These are phyloP conservation scores for Eulemur rubriventer DNA, from an alignment of 2,797 vertebrate genomes.

Conservation along the genomic window DNA sequence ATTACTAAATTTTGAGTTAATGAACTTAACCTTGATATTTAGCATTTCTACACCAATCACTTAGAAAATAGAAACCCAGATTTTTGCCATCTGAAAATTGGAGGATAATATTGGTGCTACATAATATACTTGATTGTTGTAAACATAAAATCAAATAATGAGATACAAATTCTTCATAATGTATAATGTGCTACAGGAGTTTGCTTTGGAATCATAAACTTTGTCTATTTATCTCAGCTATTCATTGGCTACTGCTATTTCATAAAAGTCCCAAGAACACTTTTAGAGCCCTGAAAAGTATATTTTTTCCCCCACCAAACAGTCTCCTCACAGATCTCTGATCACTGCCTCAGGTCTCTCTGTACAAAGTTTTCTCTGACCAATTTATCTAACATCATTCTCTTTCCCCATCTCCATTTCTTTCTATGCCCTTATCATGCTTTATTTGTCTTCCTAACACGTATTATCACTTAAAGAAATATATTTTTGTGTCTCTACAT, in stretches of 20 bases:
- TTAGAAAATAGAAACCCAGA: background rate
- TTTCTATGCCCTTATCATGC: background rate
- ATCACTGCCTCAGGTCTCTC: background rate
- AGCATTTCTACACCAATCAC: background rate
- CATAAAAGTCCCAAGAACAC: background rate
- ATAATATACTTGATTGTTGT: background rate
- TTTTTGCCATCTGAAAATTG: background rate
- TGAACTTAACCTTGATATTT: background rate
- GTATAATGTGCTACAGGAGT: background rate
- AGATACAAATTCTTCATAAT: background rate
- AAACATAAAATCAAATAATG: background rate
- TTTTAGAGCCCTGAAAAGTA: background rate
- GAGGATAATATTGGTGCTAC: background rate
- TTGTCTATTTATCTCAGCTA: background rate
- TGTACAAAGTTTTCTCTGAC: background rate
- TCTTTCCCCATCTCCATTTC: background rate
- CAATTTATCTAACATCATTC: background rate
- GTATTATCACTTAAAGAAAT: background rate
- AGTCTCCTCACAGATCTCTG: background rate
- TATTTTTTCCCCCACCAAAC: background rate
- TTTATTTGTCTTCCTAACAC: background rate
- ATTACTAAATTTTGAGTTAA: background rate
- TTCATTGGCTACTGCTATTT: background rate
- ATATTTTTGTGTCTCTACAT: background rate
- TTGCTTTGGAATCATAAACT: background rate